Conservation (phyloP, 2,888 invertebrate genomes). For the Tinea semifulvella region DNA sequence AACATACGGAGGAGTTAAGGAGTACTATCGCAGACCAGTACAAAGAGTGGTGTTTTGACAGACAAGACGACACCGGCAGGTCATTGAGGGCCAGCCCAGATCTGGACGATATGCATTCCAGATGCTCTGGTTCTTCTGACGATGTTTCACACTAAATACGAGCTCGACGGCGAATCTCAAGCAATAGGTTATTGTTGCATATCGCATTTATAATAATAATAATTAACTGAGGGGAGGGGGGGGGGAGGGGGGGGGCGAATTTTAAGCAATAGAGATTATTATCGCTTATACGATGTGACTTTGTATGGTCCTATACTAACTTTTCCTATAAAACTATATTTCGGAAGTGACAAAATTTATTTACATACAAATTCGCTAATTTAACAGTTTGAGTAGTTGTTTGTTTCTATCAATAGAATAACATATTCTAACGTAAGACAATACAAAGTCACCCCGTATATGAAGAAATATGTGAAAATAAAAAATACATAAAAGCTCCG, state of each 20-base stretch:
- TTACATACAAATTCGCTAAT: too few relatives aligned
- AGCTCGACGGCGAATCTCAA: too few relatives aligned
- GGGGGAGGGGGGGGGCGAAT: too few relatives aligned
- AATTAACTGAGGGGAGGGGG: too few relatives aligned
- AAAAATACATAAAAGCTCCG: too few relatives aligned
- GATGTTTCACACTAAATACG: constrained; percentile 24
- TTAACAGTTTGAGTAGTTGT: neutral
- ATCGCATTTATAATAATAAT: too few relatives aligned
- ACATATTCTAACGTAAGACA: neutral
- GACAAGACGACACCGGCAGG: constrained; percentile 27
- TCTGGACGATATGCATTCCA: constrained; percentile 17
- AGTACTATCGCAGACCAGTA: constrained; percentile 61
- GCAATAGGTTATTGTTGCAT: too few relatives aligned
- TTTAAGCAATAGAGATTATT: too few relatives aligned
- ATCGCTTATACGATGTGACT: too few relatives aligned
- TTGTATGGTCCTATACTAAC: too few relatives aligned
- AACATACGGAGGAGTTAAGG: constrained; percentile 69
- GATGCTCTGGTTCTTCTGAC: constrained; percentile 34
- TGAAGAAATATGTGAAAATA: too few relatives aligned
- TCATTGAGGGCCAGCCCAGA: constrained; percentile 6
- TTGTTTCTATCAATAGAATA: neutral
- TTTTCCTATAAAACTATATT: constrained; percentile 3
- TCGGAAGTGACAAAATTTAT: neutral
- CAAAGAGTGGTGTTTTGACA: constrained; percentile 63
- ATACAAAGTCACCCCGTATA: neutral